A percentile compares a stretch with the other conserved stretches of the same genome.
Evolutionary conservation across 2,113 vertebrate species (phyloP).

Genomic region (Martes martes): DNA sequence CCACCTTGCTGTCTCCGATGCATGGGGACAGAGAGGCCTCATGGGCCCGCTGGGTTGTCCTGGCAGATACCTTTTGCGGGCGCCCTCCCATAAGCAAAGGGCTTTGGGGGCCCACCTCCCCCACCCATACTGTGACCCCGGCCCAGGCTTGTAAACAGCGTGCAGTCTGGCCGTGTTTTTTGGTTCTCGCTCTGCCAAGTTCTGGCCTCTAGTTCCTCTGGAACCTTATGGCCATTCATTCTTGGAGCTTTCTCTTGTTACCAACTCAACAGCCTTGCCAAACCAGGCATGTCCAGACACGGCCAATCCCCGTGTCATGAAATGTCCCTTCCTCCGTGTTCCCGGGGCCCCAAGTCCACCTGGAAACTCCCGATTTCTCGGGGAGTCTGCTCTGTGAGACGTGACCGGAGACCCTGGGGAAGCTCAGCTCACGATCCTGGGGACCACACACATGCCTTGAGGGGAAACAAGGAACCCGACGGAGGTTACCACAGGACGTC

Average conservation of each 20-base stretch:
- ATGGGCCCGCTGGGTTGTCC: not conserved
- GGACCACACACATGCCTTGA: not conserved
- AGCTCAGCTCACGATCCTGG: not conserved
- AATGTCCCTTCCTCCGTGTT: not conserved
- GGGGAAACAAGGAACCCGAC: not conserved
- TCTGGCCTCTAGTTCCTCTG: not conserved
- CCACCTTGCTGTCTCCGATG: not conserved
- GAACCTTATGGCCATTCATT: not conserved
- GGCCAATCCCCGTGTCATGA: not conserved
- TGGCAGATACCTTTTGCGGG: not conserved
- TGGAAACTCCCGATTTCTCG: not conserved
- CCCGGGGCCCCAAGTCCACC: not conserved
- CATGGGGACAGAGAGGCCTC: not conserved
- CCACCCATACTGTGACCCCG: not conserved
- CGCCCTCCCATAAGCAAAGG: not conserved
- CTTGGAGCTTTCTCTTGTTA: not conserved
- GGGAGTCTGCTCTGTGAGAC: not conserved
- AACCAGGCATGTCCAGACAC: not conserved
- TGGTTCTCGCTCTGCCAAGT: not conserved
- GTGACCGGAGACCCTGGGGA: not conserved
- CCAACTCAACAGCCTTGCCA: not conserved
- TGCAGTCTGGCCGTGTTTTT: not conserved
- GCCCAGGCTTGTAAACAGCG: not conserved
- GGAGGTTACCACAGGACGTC: rapidly evolving
- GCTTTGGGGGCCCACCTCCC: not conserved